Conservation (phyloP, 2,113 vertebrate genomes). For the Struthidea cinerea region DNA sequence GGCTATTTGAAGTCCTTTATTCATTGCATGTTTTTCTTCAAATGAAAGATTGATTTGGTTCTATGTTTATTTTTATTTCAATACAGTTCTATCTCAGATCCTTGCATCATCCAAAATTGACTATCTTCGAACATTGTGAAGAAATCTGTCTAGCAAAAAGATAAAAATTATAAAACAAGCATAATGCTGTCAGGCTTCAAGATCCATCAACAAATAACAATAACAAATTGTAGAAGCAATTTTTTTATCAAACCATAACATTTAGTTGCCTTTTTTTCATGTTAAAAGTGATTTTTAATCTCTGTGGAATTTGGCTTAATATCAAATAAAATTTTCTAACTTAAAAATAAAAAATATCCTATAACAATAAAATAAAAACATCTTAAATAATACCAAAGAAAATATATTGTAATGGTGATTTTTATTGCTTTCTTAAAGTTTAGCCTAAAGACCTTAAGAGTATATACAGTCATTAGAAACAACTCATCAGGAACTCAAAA, state of each 20-base stretch:
- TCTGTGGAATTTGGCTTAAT: neutral
- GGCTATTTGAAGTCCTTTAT: neutral
- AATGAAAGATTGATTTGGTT: neutral
- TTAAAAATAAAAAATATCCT: neutral
- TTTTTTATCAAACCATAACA: neutral
- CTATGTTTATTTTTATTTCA: neutral
- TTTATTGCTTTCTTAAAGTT: neutral
- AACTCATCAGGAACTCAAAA: neutral
- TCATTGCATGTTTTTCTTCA: neutral
- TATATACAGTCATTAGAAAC: neutral
- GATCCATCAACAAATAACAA: neutral
- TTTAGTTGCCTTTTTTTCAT: neutral
- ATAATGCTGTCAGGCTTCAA: neutral
- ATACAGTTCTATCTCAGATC: neutral
- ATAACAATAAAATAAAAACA: neutral
- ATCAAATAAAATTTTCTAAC: neutral
- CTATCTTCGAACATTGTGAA: neutral
- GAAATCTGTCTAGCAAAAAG: neutral
- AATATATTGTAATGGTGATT: neutral
- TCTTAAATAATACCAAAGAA: neutral
- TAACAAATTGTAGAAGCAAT: neutral
- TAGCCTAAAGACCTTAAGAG: neutral
- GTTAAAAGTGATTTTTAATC: neutral
- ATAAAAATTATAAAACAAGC: neutral
- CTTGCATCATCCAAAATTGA: neutral